Conservation (phyloP, 1,140 invertebrate genomes). For the Plectus sambesii region DNA sequence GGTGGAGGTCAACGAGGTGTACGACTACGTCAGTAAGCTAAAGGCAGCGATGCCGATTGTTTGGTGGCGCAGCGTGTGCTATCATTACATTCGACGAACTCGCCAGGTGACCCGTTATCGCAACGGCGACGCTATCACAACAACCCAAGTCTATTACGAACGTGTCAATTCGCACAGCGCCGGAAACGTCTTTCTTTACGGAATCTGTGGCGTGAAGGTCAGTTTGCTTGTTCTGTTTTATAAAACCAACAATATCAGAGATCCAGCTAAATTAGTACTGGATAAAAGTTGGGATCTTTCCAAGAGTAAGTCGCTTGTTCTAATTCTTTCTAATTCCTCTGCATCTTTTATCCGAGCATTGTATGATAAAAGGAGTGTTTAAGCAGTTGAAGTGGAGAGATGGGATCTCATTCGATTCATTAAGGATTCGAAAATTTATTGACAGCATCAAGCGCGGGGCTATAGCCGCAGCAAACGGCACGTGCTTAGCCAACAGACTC, state of each 20-base stretch:
- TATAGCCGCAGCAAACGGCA: no score
- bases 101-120: constrained; percentile 59
- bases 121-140: constrained; percentile 68
- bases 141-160: constrained; percentile 71
- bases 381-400: no score
- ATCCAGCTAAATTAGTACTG: no score
- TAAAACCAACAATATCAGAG: background rate
- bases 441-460: no score
- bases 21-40: constrained; percentile 60
- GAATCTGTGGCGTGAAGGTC: constrained; percentile 61
- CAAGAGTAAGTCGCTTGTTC: no score
- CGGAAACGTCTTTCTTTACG: constrained; percentile 64
- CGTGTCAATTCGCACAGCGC: constrained; percentile 67
- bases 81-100: constrained; percentile 69
- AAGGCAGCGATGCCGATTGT: constrained; percentile 62
- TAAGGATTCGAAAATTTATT: no score
- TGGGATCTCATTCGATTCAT: no score
- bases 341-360: no score
- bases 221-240: constrained; percentile 14
- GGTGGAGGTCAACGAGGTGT: constrained; percentile 57
- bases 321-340: no score
- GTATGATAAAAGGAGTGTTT: no score
- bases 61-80: constrained; percentile 78
- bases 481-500: no score
- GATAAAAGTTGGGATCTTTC: no score